Evolutionary conservation across 1,140 invertebrate genomes (phyloP).

Genomic region (Hyphantria cunea): DNA sequence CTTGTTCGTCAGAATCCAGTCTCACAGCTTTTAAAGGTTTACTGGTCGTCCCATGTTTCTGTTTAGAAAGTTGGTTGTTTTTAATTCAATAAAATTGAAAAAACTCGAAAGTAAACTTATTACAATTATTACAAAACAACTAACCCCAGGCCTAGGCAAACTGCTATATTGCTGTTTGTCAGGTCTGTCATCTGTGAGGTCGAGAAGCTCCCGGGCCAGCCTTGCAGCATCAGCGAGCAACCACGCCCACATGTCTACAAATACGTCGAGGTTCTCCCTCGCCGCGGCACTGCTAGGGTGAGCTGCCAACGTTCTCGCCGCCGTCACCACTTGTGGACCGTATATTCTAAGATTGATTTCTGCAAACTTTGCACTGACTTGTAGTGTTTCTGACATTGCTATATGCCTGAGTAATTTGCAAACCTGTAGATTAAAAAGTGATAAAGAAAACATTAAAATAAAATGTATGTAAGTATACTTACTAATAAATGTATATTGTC

Average conservation of each 20-base stretch:
- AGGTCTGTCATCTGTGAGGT: conserved; percentile 87
- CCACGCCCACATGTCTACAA: conserved; percentile 98
- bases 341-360: conserved; percentile 97
- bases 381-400: conserved; percentile 95
- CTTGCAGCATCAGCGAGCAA: conserved; percentile 93
- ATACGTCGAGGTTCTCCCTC: conserved; percentile 98
- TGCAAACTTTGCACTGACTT: conserved; percentile 97
- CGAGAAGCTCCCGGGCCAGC: conserved; percentile 94
- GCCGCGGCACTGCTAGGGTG: conserved; percentile 97
- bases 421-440: conserved; percentile 85
- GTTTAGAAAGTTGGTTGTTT: conserved; percentile 30
- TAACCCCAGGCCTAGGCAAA: conserved; percentile 95
- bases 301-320: conserved; percentile 94
- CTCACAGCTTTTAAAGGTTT: conserved; percentile 96
- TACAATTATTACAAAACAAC: conserved; percentile 45
- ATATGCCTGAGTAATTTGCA: conserved; percentile 98
- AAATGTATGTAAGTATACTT: no score
- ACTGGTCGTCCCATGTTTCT: conserved; percentile 98
- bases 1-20: conserved; percentile 96
- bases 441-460: no score
- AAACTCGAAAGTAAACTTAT: background rate
- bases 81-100: background rate
- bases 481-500: no score
- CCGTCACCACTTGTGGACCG: conserved; percentile 96
- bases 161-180: conserved; percentile 97